Percentiles rank a stretch among this genome's conserved stretches.
phyloP scores from a whole-genome alignment of 2,113 vertebrate species.

The Xyliphius kryptos region DNA sequence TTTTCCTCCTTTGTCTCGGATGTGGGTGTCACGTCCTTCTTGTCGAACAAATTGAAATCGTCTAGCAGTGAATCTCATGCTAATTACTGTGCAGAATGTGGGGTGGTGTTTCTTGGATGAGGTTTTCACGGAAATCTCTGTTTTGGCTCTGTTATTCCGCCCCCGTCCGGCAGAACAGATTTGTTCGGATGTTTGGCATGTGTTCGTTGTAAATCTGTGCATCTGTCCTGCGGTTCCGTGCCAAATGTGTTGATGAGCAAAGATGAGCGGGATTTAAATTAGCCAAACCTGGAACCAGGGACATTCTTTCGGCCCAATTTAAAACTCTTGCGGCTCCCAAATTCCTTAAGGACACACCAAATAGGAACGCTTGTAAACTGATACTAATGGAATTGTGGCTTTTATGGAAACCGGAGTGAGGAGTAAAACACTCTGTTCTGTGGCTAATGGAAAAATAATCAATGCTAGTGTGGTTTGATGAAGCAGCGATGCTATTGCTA shows the following conservation, averaged over 20 bases:
- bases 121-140: constrained; percentile 11
- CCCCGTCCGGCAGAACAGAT: constrained; percentile 12
- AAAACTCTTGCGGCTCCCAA: too few relatives aligned
- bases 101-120: constrained; percentile 28
- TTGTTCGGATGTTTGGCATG: background rate
- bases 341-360: too few relatives aligned
- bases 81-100: constrained; percentile 31
- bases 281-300: too few relatives aligned
- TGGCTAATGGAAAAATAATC: too few relatives aligned
- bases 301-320: too few relatives aligned
- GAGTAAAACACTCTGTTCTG: too few relatives aligned
- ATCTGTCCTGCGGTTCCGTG: background rate
- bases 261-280: background rate
- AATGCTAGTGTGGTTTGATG: too few relatives aligned
- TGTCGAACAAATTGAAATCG: constrained; percentile 41
- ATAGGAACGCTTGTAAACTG: too few relatives aligned
- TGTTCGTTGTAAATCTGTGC: constrained; percentile 5
- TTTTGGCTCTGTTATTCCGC: background rate
- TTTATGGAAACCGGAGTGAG: too few relatives aligned
- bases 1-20: constrained; percentile 23
- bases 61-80: constrained; percentile 27
- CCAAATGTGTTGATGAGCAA: constrained; percentile 19
- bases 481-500: too few relatives aligned
- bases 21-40: constrained; percentile 38
- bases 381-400: too few relatives aligned